Percentiles rank a stretch among this genome's conserved stretches.
These are phyloP conservation scores for Megastigmus dorsalis DNA, from an alignment of 2,888 invertebrate genomes.

Conservation along the genomic window DNA sequence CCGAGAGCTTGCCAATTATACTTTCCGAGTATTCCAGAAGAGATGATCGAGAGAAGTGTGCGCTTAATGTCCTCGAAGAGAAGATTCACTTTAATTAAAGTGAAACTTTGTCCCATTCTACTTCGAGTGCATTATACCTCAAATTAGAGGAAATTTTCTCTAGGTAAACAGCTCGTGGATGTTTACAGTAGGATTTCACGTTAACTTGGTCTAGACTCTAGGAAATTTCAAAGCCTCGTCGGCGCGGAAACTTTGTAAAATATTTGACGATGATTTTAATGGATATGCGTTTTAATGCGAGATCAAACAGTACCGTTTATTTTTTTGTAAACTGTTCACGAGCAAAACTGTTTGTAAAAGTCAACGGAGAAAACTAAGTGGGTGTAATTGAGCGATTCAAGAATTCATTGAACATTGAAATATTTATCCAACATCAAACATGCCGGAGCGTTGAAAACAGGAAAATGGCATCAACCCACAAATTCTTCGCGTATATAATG, in stretches of 20 bases:
- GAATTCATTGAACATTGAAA: too few relatives aligned
- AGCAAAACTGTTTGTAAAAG: too few relatives aligned
- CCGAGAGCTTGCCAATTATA: conserved; percentile 4
- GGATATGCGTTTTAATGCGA: too few relatives aligned
- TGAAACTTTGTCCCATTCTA: conserved; percentile 36
- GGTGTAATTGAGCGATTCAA: too few relatives aligned
- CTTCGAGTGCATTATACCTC: conserved; percentile 19
- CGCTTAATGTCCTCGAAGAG: conserved; percentile 13
- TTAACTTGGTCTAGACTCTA: neutral
- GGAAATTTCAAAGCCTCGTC: neutral
- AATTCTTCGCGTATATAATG: too few relatives aligned
- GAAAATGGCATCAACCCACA: too few relatives aligned
- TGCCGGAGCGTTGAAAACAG: too few relatives aligned
- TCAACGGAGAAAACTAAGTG: too few relatives aligned
- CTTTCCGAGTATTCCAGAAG: neutral
- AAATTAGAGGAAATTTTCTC: conserved; percentile 35
- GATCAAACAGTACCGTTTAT: too few relatives aligned
- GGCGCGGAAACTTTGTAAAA: neutral
- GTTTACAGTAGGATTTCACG: conserved; percentile 1
- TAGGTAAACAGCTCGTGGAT: neutral
- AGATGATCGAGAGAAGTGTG: too few relatives aligned
- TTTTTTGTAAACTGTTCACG: too few relatives aligned
- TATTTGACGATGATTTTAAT: neutral
- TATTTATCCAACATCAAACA: too few relatives aligned
- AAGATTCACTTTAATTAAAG: conserved; percentile 42